phyloP scores from a whole-genome alignment of 1,140 invertebrate genomes.

The Ptiloglossa arizonensis region DNA sequence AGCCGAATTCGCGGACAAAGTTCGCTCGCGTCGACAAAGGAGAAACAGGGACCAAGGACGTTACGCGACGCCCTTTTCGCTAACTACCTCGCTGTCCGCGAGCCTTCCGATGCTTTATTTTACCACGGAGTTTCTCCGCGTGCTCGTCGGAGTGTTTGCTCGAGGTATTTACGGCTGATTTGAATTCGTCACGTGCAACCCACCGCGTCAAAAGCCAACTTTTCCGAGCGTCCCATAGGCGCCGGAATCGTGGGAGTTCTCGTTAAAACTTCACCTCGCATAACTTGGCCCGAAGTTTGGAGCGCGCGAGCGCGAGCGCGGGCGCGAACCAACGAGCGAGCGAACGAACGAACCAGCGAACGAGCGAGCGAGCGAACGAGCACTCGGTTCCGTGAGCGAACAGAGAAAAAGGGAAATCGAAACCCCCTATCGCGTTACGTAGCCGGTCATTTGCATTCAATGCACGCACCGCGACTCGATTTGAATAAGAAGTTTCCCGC shows the following conservation, averaged over 20 bases:
- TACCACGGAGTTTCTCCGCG: conserved; percentile 61
- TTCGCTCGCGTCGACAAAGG: conserved; percentile 28
- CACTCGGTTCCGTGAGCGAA: too few species aligned
- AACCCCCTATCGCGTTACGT: conserved; percentile 58
- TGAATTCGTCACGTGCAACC: conserved; percentile 72
- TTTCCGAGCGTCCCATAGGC: conserved; percentile 56
- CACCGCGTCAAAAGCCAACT: conserved; percentile 66
- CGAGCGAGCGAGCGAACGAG: conserved; percentile 14
- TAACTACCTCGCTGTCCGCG: conserved; percentile 64
- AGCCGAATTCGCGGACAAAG: conserved; percentile 59
- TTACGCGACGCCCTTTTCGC: conserved; percentile 19
- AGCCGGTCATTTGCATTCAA: conserved; percentile 63
- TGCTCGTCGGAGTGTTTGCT: conserved; percentile 65
- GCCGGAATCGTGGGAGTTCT: conserved; percentile 59
- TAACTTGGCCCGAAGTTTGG: conserved; percentile 60
- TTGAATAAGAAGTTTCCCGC: conserved; percentile 61
- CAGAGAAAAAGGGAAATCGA: conserved; percentile 23
- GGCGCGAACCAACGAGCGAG: conserved; percentile 20
- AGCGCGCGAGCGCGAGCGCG: conserved; percentile 29
- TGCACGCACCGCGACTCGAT: conserved; percentile 66
- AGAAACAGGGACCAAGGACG: conserved; percentile 9
- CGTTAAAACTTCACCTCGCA: conserved; percentile 54
- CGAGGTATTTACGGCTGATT: conserved; percentile 74
- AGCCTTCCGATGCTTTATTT: conserved; percentile 71
- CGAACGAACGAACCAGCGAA: conserved; percentile 8